Base-by-base conservation (phyloP, 2,797 vertebrate genomes). In the Hypotaenidia philippensis region DNA sequence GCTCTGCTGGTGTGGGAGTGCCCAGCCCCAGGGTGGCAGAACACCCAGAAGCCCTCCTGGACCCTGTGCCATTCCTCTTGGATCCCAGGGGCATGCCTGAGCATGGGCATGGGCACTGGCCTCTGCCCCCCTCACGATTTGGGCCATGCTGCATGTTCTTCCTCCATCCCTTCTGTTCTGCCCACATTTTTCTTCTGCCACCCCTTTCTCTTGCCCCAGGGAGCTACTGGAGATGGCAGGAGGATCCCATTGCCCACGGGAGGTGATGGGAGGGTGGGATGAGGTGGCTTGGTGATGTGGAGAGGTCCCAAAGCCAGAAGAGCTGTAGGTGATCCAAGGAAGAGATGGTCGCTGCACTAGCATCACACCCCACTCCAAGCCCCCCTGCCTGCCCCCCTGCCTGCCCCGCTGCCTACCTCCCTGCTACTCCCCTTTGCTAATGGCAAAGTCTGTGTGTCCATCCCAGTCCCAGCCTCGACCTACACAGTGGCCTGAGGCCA, bases 361-460 rank as follows among this genome's bases (percentile, higher is more conserved):
- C 53, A 22, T 32, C 31, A 27, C 0, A 0, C 47, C n/a, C 23
- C 0, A 1, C n/a, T 72, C n/a, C 36, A 11, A 4, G 10, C 11
- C 36, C 12, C 20, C 31, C 29, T 25, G 36, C 38, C 44, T 21
- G 26, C 83, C 45, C 14, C 27, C 22, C 36, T 36, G 36, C 36
- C 36, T 36, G 10, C 36, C 36, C 36, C 36, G 9, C 36, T 36
- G 36, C 10, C 36, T 36, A 36, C 10, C 36, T 27, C 20, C 49
- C 64, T 36, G 45, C 49, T 64, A 29, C 32, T 34, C 32, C 14
- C 31, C 20, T 53, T 69, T 36, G 45, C 49, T 64, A 29, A 8
- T 32, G 11, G 8, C 59, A 87, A 69, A 65, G 25, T 21, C 66
- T 55, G 59, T 6, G n/a, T 81, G 60, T 68, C 63, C 38, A 52